Evolutionary conservation across 1,140 invertebrate genomes (phyloP), one percentile per base, ranked within the genome.

Genomic region (Harlomillsia oculata): DNA sequence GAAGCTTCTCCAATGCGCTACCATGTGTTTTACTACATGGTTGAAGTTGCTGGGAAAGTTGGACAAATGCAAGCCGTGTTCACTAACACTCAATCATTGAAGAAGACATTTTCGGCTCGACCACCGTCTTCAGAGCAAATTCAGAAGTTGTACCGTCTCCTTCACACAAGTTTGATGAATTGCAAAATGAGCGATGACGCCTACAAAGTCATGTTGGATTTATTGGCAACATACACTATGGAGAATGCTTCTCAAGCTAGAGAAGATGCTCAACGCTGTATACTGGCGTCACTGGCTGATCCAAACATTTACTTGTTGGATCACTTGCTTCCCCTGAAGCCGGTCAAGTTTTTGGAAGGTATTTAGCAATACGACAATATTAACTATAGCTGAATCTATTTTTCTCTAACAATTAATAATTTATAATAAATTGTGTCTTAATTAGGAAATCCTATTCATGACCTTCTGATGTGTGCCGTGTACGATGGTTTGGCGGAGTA

Each of bases 191-290:
- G 81, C 77, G 80, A 73, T 36, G 61, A 49, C 34, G 55, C 63
- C 32, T 62, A 63, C 69, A 75, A 63, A 61, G 90, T 97, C 1
- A 97, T 98, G 92, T 86, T 97, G 58, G 92, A 97, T 72, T 75
- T 98, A 4, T 71, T 97, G 29, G 87, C 90, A 13, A 97, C 93
- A 1, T 98, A 97, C 69, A 97, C 92, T 43, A 84, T 89, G 56
- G 92, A 97, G 68, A 97, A 95, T 77, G 93, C 94, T 2, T 92
- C 90, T 32, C 89, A 94, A 66, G 93, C 93, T 0, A 79, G 91
- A 66, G 90, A 97, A 75, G 93, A 97, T 78, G 93, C 93, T 6
- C 91, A 95, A 67, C 84, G 88, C 67, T 97, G 94, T 72, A 97
- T 98, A 70, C 83, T 93, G 16, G 86, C 92, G 16, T 92, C 91